Base-by-base conservation (phyloP, 2,888 invertebrate species). In the Hyppa rectilinea region DNA sequence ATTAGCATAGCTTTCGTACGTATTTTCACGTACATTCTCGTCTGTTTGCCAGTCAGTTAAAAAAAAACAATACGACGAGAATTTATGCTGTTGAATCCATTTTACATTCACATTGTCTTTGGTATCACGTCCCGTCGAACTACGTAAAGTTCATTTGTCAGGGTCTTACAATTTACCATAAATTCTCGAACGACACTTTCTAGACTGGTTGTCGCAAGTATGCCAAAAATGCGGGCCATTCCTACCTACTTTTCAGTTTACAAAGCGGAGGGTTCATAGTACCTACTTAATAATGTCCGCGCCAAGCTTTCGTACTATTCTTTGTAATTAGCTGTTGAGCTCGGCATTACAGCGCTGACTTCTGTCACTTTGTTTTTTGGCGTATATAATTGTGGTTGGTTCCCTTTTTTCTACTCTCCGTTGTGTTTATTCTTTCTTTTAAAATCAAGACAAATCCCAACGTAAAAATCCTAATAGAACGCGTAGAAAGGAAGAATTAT, bases 111-210 rank as follows among this genome's bases (percentile, higher is more conserved):
- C 88, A 83, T 89, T 89, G 88, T 87, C 90, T 89, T 87, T 87
- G 87, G 88, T 89, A 89, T 89, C 89, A 90, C 88, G 90, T 90
- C 86, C 85, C 88, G 85, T 87, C 87, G 87, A 88, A 89, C 90
- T 90, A 88, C 89, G 90, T 89, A 90, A 91, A 93, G 89, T 92
- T 92, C 92, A 93, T 94, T 93, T 92, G 89, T 93, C 93, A 93
- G 87, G 85, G 85, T 82, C 87, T 88, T 85, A 88, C 89, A 87
- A 89, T 89, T 88, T 87, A 89, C 90, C 90, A 90, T 88, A 87
- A 87, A 89, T 89, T 89, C 86, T 86, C 85, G 79, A 89, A 87
- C 87, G 87, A 88, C 87, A 89, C 78, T 90, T 88, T 85, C 82
- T 80, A 82, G 84, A 83, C 81, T 87, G 86, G 83, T 80, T 85